A percentile compares a stretch with the other conserved stretches of the same genome.
These are phyloP conservation scores for Formica aserva DNA, from an alignment of 2,888 invertebrate genomes.

Conservation along the genomic window DNA sequence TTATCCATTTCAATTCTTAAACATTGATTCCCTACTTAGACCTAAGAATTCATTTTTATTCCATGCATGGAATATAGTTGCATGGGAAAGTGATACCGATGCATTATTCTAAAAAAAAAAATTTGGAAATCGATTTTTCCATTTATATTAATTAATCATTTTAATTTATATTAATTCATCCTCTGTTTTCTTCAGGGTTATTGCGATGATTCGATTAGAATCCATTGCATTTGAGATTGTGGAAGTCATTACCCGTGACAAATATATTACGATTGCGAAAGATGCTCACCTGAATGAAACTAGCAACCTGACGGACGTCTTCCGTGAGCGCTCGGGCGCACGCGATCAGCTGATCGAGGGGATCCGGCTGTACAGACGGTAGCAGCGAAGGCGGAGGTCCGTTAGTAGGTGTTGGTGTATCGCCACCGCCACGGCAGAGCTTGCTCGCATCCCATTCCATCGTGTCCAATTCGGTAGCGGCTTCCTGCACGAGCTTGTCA, in stretches of 20 bases:
- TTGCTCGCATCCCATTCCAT: constrained; percentile 93
- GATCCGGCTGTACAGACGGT: constrained; percentile 88
- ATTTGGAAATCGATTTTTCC: not conserved
- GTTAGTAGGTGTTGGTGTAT: constrained; percentile 86
- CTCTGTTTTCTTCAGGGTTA: not conserved
- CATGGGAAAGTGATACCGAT: not conserved
- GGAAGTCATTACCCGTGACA: constrained; percentile 8
- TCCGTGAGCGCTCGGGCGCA: constrained; percentile 95
- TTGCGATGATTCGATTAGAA: not conserved
- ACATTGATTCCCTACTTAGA: not conserved
- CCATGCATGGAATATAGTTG: not conserved
- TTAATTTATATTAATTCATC: constrained; percentile 1
- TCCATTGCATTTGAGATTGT: not conserved
- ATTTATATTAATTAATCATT: not conserved
- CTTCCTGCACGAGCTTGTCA: constrained; percentile 92
- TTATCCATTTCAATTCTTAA: not conserved
- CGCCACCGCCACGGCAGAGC: constrained; percentile 86
- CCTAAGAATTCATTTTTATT: not conserved
- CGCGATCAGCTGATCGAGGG: constrained; percentile 95
- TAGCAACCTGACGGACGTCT: constrained; percentile 95
- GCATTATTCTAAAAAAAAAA: not conserved
- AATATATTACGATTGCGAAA: constrained; percentile 12
- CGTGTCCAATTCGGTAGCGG: constrained; percentile 91
- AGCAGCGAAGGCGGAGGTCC: constrained; percentile 85
- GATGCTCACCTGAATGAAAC: constrained; percentile 90